These are phyloP conservation scores for Himalopsyche phryganea DNA, from an alignment of 1,140 invertebrate species.

Conservation along the genomic window DNA sequence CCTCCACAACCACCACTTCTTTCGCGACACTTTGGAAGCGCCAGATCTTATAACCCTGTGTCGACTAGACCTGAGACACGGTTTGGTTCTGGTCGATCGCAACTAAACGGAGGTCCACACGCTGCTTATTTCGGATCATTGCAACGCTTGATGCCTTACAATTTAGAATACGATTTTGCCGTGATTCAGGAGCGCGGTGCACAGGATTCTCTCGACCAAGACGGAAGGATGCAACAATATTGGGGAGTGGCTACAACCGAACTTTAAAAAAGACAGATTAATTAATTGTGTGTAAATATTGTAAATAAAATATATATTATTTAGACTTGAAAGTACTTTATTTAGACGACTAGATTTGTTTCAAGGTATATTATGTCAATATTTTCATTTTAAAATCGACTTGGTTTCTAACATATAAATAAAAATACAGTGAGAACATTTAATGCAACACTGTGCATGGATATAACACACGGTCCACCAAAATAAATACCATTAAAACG, in stretches of 20 bases:
- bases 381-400: too few relatives aligned
- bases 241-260: constrained; percentile 84
- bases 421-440: constrained; percentile 31
- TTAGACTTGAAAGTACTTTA: constrained; percentile 28
- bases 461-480: constrained; percentile 2
- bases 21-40: constrained; percentile 75
- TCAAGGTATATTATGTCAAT: constrained; percentile 7
- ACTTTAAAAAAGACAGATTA: constrained; percentile 50
- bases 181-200: constrained; percentile 71
- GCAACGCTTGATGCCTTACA: constrained; percentile 78
- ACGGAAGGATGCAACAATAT: constrained; percentile 79
- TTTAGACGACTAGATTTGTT: constrained; percentile 34
- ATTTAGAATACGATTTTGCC: constrained; percentile 79
- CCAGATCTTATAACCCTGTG: constrained; percentile 59
- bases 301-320: constrained; percentile 29
- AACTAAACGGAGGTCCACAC: constrained; percentile 68
- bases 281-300: constrained; percentile 19
- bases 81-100: constrained; percentile 47
- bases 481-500: background rate
- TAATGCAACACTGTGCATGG: constrained; percentile 31
- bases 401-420: constrained; percentile 3
- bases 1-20: constrained; percentile 56
- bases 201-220: constrained; percentile 70
- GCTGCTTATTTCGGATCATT: constrained; percentile 82
- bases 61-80: constrained; percentile 47